Evolutionary conservation across 1,140 invertebrate genomes (phyloP).

Genomic region (Phymorhynchus buccinoides): DNA sequence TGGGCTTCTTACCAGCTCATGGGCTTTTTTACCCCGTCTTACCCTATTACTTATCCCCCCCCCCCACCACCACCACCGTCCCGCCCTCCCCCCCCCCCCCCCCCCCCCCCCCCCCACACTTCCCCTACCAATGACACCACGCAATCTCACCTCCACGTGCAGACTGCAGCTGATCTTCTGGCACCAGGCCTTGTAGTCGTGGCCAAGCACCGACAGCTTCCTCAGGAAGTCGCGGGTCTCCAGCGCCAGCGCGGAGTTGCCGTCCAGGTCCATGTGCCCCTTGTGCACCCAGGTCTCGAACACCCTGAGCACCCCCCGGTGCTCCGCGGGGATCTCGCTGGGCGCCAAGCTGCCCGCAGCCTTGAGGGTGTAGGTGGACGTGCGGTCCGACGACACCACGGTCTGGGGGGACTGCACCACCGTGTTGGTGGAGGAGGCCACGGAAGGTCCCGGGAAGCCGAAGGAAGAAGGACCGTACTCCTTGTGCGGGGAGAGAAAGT

Average conservation of each 20-base stretch:
- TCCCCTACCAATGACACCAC: neutral
- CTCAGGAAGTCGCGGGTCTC: slow-evolving; percentile 71
- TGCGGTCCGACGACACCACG: neutral
- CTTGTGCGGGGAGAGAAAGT: slow-evolving; percentile 39
- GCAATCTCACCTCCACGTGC: slow-evolving; percentile 64
- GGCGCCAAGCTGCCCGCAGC: slow-evolving; percentile 15
- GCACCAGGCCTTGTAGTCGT: slow-evolving; percentile 71
- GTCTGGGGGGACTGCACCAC: slow-evolving; percentile 48
- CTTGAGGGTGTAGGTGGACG: slow-evolving; percentile 27
- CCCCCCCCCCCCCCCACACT: neutral
- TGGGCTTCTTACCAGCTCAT: no score
- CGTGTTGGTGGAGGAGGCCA: slow-evolving; percentile 35
- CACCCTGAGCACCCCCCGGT: slow-evolving; percentile 67
- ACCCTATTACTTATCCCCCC: neutral
- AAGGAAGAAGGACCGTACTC: slow-evolving; percentile 20
- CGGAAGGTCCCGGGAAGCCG: slow-evolving; percentile 28
- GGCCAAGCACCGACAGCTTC: slow-evolving; percentile 68
- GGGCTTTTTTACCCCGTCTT: neutral
- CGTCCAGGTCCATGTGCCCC: slow-evolving; percentile 67
- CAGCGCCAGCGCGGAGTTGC: slow-evolving; percentile 61
- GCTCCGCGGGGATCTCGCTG: slow-evolving; percentile 65
- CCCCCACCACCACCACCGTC: neutral
- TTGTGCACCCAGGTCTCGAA: slow-evolving; percentile 70
- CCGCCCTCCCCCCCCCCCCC: neutral
- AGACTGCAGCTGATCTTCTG: slow-evolving; percentile 62